Evolutionary conservation across 2,113 vertebrate genomes (phyloP), one percentile per base, ranked within the genome.

Genomic region (Pseudopodoces humilis): DNA sequence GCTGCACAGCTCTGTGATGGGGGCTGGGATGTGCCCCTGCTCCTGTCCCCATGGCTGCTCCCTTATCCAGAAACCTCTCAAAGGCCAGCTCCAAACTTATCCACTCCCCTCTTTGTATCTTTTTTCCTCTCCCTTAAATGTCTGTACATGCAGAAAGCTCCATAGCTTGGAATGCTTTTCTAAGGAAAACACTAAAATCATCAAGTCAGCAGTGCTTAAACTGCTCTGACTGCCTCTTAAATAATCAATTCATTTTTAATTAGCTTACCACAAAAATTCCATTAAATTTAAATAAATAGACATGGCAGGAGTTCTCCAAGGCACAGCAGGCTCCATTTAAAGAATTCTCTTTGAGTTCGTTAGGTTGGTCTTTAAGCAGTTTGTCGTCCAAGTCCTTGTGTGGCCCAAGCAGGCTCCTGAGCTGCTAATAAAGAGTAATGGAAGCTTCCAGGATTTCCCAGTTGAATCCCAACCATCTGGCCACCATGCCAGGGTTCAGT

Each of bases 241-340:
- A 96, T 95, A 94, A 96, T 96, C 94, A 97, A 89, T 95, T 96
- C 91, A 89, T 94, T 88, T 94, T 97, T 97, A 96, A 97, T 96
- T 96, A 95, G 84, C 95, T 86, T 64, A 94, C 95, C 94, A 91
- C 92, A 94, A 92, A 97, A 96, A 94, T 94, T 94, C 96, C 92
- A 94, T 96, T 94, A 94, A 86, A 96, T 96, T 96, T 95, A 94
- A 95, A 95, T 92, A 95, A 95, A 95, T 91, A 95, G 92, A 95
- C 95, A 94, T 95, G 94, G 94, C 96, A 96, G 91, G 94, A 97
- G 94, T 59, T 95, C 94, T 95, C 94, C 25, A 7, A 89, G 87
- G 95, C 91, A 67, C 95, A 95, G 91, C 93, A 5, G 85, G 95
- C 94, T 94, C 75, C 25, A 1, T 58, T 95, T 95, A 92, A 96